Evolutionary conservation across 1,140 invertebrate genomes (phyloP), one percentile per base, ranked within the genome.

Genomic region (Caenorhabditis brenneri): DNA sequence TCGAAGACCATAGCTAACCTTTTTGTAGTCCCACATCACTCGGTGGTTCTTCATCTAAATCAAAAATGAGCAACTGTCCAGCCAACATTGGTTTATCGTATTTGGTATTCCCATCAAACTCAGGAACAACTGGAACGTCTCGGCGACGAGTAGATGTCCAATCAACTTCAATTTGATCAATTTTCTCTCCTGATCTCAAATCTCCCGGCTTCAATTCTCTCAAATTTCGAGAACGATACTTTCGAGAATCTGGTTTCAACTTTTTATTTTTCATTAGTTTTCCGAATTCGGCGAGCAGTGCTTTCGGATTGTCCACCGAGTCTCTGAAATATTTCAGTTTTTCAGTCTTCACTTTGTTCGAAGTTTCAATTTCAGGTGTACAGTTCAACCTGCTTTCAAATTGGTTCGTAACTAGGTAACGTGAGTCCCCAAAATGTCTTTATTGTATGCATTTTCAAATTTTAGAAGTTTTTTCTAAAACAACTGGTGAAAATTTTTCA

Each of bases 11-110:
- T n/a, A n/a, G n/a, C n/a, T 42, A 3, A 69, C 33, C 29, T 79
- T 79, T 49, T 39, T 49, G 27, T 46, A 22, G 22, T 80, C 55
- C 80, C 16, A 51, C 55, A 31, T 29, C 49, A 46, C 33, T 39
- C 4, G 87, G 89, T 7, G 89, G 89, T 36, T 88, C 89, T 82
- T 90, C 89, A 58, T 90, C 89, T 48, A 90, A 48, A 86, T 90
- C 89, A 55, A 88, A 90, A 55, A 90, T 88, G 15, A 90, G 69
- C 29, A 90, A 53, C 58, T 90, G 89, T 10, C 89, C 89, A 36
- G 89, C 79, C 46, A 90, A 89, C 85, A 87, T 87, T n/a, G 89
- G 89, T 29, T 58, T 79, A 22, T 88, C 88, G 46, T 86, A 65
- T 39, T 86, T 60, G 2, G 9, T 29, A 27, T 39, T 48, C 24